Evolutionary conservation across 2,113 vertebrate genomes (phyloP), one percentile per base, ranked within the genome.

Genomic region (Esox niger): DNA sequence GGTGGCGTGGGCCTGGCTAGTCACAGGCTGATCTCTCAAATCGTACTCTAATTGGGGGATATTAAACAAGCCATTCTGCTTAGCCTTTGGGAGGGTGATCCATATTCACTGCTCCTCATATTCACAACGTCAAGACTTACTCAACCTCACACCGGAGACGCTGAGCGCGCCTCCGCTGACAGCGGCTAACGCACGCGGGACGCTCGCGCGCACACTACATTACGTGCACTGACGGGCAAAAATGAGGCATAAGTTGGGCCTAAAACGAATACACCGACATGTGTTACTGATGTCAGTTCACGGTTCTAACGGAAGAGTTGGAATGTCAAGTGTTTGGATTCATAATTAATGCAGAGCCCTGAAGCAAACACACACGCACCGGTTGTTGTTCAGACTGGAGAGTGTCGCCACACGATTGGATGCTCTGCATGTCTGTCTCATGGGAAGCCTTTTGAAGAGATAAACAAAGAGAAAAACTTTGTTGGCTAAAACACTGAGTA

Each of bases 1-100:
- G 79, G 79, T 79, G 73, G 62, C 70, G 70, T 68, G 62, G 47
- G 76, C 70, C 74, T 47, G 76, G 84, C 76, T 85, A 79, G 84
- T 90, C 85, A 81, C 73, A 21, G 75, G 79, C 80, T 89, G 85
- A 88, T 89, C 83, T 87, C 83, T 88, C 80, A 83, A 82, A 83
- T 85, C 73, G 61, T 64, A 74, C 81, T 82, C 82, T 92, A 90
- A 91, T 90, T 90, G 86, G 87, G 84, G 85, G 84, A 87, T 89
- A 90, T 91, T 89, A 90, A 80, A 86, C 82, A 79, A 84, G 84
- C 86, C 82, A 86, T 89, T 76, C 81, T 76, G 82, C 83, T 90
- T 86, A 87, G 89, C 89, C 86, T 89, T 80, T 87, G 84, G 85
- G 84, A 87, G 79, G 76, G 77, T 85, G 81, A 88, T 89, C 86